Base-by-base conservation (phyloP, 2,113 vertebrate species). In the Theropithecus gelada region DNA sequence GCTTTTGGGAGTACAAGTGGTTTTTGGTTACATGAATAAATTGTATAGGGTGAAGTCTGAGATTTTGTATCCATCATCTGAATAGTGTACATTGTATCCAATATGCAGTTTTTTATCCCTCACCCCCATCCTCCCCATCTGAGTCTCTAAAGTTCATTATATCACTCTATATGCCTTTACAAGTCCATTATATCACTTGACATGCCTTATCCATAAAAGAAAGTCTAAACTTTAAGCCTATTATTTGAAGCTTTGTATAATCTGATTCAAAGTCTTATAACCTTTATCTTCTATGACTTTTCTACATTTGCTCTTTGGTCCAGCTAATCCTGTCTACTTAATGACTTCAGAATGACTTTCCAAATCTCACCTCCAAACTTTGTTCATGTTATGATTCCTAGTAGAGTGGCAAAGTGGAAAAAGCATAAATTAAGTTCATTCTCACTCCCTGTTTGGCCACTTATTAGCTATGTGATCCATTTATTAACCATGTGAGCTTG, bases 191-290 rank as follows among this genome's bases (percentile, higher is more conserved):
- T 64, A 64, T 13, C 27, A 64, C 27, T 30, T 2, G 27, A 27
- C 59, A 27, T 64, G 25, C 45, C 27, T 94, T 89, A 61, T 68
- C 27, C 95, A 88, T 97, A 76, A 97, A 96, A 97, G 52, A 93
- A 90, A 78, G 57, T 92, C 27, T 70, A 84, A 94, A 95, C 61
- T 90, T 96, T 30, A 81, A 80, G 9, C 23, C 22, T 73, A 35
- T 7, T 92, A 90, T 88, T 97, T 85, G 38, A 97, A 93, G 5
- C 23, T 73, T 88, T 92, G 66, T 57, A 75, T 92, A 93, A 92
- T 97, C 68, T 86, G 17, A 90, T n/a, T 40, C 64, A 88, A 94
- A 93, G 45, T 83, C 90, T 83, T 68, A 40, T 88, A 81, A 55
- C 72, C 17, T 84, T 94, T 84, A 88, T 76, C 70, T 94, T 90